Evolutionary conservation across 2,888 invertebrate genomes (phyloP).

Genomic region (Argyresthia albistria): DNA sequence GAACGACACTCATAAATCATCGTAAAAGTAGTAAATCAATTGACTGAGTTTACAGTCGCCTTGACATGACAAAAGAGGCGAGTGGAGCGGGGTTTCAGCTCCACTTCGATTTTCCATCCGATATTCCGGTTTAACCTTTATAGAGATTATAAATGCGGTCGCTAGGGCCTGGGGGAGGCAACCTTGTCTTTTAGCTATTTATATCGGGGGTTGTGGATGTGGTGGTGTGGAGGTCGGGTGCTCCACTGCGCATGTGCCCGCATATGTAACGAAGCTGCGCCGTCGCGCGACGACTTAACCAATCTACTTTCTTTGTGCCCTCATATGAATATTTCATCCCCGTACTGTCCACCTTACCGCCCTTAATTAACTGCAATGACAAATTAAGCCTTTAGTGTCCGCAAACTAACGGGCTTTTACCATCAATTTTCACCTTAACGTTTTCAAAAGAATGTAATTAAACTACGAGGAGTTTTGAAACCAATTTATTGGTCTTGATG

Average conservation of each 20-base stretch:
- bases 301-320: constrained; percentile 14
- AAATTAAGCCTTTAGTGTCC: constrained; percentile 3
- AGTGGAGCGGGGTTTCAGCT: constrained; percentile 19
- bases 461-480: too few relatives aligned
- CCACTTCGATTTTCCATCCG: constrained; percentile 47
- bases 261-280: constrained; percentile 50
- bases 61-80: neutral
- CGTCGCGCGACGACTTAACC: constrained; percentile 21
- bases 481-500: too few relatives aligned
- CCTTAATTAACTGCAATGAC: constrained; percentile 5
- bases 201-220: constrained; percentile 51
- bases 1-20: neutral
- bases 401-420: neutral
- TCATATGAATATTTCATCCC: constrained; percentile 36
- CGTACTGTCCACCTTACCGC: constrained; percentile 2
- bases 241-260: constrained; percentile 50
- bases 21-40: neutral
- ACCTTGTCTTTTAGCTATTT: constrained; percentile 71
- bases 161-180: constrained; percentile 60
- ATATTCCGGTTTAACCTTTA: constrained; percentile 67
- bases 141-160: constrained; percentile 66
- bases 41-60: neutral
- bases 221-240: constrained; percentile 25
- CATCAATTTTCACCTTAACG: neutral
- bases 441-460: too few relatives aligned